Base-by-base conservation (phyloP, 2,888 invertebrate genomes). In the Aplocera efformata region DNA sequence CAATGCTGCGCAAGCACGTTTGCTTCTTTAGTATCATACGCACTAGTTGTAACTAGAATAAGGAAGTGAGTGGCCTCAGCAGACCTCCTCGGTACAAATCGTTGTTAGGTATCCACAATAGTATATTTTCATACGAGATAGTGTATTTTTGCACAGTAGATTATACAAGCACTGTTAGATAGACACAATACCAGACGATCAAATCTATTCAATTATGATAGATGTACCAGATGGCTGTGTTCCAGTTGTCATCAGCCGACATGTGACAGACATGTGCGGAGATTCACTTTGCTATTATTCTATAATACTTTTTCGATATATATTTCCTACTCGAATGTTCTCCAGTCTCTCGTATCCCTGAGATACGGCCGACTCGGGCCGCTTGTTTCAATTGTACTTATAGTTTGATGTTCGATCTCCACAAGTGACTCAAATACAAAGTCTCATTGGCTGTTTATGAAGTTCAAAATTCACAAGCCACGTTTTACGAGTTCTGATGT, bases 61-160 rank as follows among this genome's bases (percentile, higher is more conserved):
- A 30, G 22, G 11, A 38, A 32, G 27, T 41, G 46, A 50, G 79
- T 74, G 73, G 71, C 77, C 77, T 75, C 69, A 56, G 57, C 65
- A 60, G 63, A 69, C 62, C 65, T 58, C 63, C 53, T 67, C 69
- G 72, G 83, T 85, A 85, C 85, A 85, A 85, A 85, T 63, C 51
- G 63, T 63, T 60, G 65, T 63, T 66, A 69, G 70, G 62, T 67
- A 65, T 72, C 64, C 70, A 70, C 44, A 27, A 67, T 64, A 64
- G 53, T 80, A 74, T 85, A 85, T 86, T 85, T 83, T 86, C 72
- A 70, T 80, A 77, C 56, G 60, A 71, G 56, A 71, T 69, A 49
- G 31, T 28, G 60, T 85, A 85, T 86, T 86, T 86, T 86, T 85
- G 84, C 85, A 86, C 61, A 56, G 52, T 79, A 77, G 72, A 65